Percentiles rank a stretch among this genome's conserved stretches.
These are phyloP conservation scores for Amphipyra tragopoginis DNA, from an alignment of 2,888 invertebrate species.

Conservation along the genomic window DNA sequence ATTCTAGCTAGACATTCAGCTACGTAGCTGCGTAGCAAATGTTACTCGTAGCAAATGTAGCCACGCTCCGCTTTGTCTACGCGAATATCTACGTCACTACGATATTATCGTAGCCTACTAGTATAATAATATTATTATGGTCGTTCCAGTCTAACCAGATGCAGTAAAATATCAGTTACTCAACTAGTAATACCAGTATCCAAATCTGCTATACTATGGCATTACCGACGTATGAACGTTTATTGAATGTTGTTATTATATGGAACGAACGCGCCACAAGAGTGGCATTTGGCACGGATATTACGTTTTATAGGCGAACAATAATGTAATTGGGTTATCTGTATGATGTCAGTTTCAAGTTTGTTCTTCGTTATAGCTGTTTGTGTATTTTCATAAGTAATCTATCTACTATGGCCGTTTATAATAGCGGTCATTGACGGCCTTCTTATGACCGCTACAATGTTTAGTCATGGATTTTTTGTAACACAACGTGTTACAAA, in stretches of 20 bases:
- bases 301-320: slow-evolving; percentile 14
- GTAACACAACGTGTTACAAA: too few relatives aligned
- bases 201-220: slow-evolving; percentile 14
- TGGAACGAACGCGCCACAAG: slow-evolving; percentile 1
- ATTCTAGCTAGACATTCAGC: not conserved
- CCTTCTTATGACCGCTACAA: too few relatives aligned
- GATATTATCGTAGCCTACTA: not conserved
- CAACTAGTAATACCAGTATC: slow-evolving; percentile 1
- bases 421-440: too few relatives aligned
- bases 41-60: slow-evolving; percentile 24
- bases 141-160: slow-evolving; percentile 6
- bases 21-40: slow-evolving; percentile 27
- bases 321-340: slow-evolving; percentile 11
- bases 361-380: not conserved
- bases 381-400: not conserved
- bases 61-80: slow-evolving; percentile 22
- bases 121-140: not conserved
- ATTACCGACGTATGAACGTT: slow-evolving; percentile 13
- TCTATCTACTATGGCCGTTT: not conserved
- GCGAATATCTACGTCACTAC: slow-evolving; percentile 15
- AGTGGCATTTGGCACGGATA: slow-evolving; percentile 9
- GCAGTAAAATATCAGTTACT: not conserved
- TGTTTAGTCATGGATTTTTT: not conserved
- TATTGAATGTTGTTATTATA: slow-evolving; percentile 22
- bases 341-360: slow-evolving; percentile 2